A percentile compares a stretch with the other conserved stretches of the same genome.
Evolutionary conservation across 2,888 invertebrate species (phyloP).

Genomic region (Chloroclysta siterata): DNA sequence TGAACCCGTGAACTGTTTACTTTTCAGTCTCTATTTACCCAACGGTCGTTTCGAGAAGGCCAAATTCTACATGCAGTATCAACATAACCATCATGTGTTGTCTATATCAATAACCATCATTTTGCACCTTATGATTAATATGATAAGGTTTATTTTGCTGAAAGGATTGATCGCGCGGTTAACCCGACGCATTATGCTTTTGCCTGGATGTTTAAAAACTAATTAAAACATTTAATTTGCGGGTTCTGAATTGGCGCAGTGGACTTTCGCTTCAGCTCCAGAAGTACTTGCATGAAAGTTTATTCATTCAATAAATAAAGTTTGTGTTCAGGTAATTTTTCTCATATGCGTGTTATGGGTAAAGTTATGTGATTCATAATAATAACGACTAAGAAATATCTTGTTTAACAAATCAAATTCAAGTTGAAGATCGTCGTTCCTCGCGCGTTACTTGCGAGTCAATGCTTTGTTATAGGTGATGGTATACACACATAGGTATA

Average conservation of each 20-base stretch:
- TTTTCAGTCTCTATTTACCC: slow-evolving; percentile 35
- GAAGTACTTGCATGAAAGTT: slow-evolving; percentile 11
- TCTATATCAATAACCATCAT: slow-evolving; percentile 3
- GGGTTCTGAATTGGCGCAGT: slow-evolving; percentile 35
- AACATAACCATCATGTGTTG: slow-evolving; percentile 25
- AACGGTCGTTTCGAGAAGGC: slow-evolving; percentile 34
- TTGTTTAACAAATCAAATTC: too few species aligned
- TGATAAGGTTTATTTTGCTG: slow-evolving; percentile 14
- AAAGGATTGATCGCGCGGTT: slow-evolving; percentile 29
- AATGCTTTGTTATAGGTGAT: too few species aligned
- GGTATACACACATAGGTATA: too few species aligned
- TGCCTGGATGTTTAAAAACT: slow-evolving; percentile 40
- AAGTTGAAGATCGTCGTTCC: too few species aligned
- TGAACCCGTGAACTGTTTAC: slow-evolving; percentile 23
- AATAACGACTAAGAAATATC: too few species aligned
- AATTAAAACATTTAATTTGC: slow-evolving; percentile 46
- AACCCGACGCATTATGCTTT: slow-evolving; percentile 25
- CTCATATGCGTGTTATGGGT: background rate
- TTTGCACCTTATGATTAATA: slow-evolving; percentile 5
- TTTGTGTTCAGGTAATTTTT: background rate
- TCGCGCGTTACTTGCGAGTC: too few species aligned
- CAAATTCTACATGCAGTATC: slow-evolving; percentile 32
- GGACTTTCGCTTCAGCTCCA: slow-evolving; percentile 29
- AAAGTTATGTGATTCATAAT: too few species aligned
- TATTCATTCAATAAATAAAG: background rate